Evolutionary conservation across 2,797 vertebrate species (phyloP), one percentile per base, ranked within the genome.

Genomic region (Manis pentadactyla): DNA sequence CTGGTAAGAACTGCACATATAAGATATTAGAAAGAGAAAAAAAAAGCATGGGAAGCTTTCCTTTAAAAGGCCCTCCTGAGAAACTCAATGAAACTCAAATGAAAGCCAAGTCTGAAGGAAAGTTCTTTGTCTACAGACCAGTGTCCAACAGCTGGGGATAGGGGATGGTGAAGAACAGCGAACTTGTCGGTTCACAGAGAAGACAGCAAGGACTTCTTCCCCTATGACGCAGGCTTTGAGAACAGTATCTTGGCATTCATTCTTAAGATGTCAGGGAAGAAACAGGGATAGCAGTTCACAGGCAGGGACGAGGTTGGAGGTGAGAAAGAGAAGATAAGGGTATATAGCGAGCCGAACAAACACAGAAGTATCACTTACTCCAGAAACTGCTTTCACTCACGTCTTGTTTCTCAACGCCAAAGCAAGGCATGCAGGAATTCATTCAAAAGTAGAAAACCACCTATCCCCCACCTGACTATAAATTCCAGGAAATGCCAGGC

Each of bases 401-500:
- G n/a, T 79, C 78, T 91, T 49, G 59, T 89, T 97, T 95, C 85
- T 86, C 85, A 94, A 91, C 39, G 91, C 49, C 29, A 95, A 90
- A 93, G 25, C 63, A 71, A 95, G 59, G 83, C 69, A 93, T 91
- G 69, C 85, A 49, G 97, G 78, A 96, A 97, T 77, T 93, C 81
- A 87, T 82, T 96, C 84, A 88, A 93, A 95, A 91, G 78, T 83
- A 96, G 64, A 97, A 94, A 97, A 86, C 21, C 3, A 87, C 51
- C 82, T 95, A 84, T 94, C 91, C 83, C 49, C 78, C 15, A 91
- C 63, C 34, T 89, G 88, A 97, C 91, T 91, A 97, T 93, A 94
- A 96, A 96, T 93, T 97, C 90, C 83, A 97, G 96, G 93, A 98
- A 97, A 91, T 97, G 78, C 88, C 88, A 96, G 83, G 61, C 17